phyloP scores from a whole-genome alignment of 2,888 invertebrate species.

The Hedya salicella region DNA sequence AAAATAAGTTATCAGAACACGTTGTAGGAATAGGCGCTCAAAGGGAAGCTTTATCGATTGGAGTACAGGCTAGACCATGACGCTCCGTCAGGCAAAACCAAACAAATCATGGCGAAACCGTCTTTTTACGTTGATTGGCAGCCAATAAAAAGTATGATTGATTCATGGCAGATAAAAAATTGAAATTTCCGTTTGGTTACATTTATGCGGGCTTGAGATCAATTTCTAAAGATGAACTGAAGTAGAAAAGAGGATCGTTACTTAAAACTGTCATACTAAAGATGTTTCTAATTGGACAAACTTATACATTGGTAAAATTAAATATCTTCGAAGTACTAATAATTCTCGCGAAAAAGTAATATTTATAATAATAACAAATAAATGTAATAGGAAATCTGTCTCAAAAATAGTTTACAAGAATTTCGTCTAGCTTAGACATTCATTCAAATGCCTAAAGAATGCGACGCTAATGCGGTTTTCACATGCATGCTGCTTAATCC shows the following conservation, averaged over 20 bases:
- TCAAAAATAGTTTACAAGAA: too few species aligned
- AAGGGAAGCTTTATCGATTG: background rate
- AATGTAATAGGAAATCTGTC: too few species aligned
- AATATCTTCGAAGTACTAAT: too few species aligned
- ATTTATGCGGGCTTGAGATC: background rate
- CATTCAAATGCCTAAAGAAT: background rate
- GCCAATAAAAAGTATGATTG: slow-evolving; percentile 26
- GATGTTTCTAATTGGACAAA: too few species aligned
- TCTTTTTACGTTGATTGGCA: slow-evolving; percentile 33
- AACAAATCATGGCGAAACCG: slow-evolving; percentile 42
- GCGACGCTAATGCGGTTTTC: slow-evolving; percentile 28
- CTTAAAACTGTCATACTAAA: too few species aligned
- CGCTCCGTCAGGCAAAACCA: slow-evolving; percentile 31
- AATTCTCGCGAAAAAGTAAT: too few species aligned
- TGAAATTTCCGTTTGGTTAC: background rate
- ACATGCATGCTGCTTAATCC: slow-evolving; percentile 47
- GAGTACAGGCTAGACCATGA: slow-evolving; percentile 19
- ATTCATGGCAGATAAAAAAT: slow-evolving; percentile 19
- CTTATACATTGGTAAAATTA: too few species aligned
- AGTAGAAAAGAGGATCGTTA: too few species aligned
- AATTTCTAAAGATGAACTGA: too few species aligned
- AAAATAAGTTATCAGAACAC: too few species aligned
- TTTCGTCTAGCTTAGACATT: background rate
- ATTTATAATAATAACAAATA: too few species aligned
- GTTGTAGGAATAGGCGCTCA: background rate